Evolutionary conservation across 2,888 invertebrate species (phyloP), one percentile per base, ranked within the genome.

Genomic region (Furcula furcula): DNA sequence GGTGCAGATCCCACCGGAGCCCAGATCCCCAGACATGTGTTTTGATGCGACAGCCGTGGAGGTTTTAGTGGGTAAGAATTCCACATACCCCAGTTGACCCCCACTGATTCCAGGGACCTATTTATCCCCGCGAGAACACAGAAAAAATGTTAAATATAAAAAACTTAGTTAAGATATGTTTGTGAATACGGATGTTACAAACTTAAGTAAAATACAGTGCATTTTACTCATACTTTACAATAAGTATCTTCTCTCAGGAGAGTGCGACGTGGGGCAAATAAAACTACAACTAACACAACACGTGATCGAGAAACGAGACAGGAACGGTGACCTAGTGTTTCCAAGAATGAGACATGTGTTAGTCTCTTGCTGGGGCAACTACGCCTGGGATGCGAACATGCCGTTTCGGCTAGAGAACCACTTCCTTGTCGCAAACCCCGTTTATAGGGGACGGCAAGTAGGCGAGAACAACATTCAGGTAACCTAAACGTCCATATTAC

Each of bases 401-500:
- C 76, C 89, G 20, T 94, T 93, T 67, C 81, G 90, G 30, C 74
- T 94, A 23, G 93, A 94, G 37, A 94, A 94, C 65, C 94, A 95
- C 58, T 79, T 95, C 5, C 76, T 93, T 7, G 73, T 92, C 0
- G 91, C 93, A 2, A 91, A 91, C 2, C 88, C 90, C 16, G 90
- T 90, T 7, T 93, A 92, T 61, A 91, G 94, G 40, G 94, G 94
- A 7, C 86, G 95, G 5, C 90, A 91, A 0, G 91, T 95, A 3
- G 91, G 90, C 11, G 94, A 95, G 35, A 80, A 79, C 25, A 95
- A 94, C 64, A 92, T 95, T 47, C 95, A 95, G 90, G 94, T 93
- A 65, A 45, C 33, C n/a, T 27, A 7, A 3, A 12, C 9, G 3
- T 16, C 10, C 2, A 2, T 6, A n/a, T n/a, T n/a, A n/a, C n/a